Evolutionary conservation across 2,113 vertebrate species (phyloP), one percentile per base, ranked within the genome.

Genomic region (Marmota monax): DNA sequence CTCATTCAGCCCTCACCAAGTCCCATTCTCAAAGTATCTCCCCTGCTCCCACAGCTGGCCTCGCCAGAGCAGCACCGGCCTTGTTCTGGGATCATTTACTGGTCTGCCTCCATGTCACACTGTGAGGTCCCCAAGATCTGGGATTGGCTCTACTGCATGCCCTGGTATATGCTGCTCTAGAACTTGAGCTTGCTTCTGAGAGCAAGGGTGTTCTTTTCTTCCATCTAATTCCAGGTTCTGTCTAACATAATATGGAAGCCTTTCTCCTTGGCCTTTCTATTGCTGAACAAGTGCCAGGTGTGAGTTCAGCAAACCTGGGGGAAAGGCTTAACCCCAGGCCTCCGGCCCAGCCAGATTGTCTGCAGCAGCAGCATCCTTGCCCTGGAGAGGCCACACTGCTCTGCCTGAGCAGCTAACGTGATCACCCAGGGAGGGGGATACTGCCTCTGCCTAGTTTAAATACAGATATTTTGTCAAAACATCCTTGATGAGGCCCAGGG

Each of bases 391-490:
- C 34, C 82, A 13, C 25, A 1, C 16, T 5, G 63, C 70, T 92
- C 5, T 20, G 0, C 20, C 39, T 0, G 2, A 22, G n/a, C 29
- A 7, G 10, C 34, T 32, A 29, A 7, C 4, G 4, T 5, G n/a
- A 34, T 14, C 39, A 70, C 39, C 0, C 1, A 0, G 17, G 6
- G 29, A 0, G 1, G 2, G 17, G 14, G 61, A 23, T 27, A 23
- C 23, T 63, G 42, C 5, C 77, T 13, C 18, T 78, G 34, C 20
- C 70, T 42, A 34, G 20, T 48, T 22, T 22, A 23, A 76, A n/a
- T 58, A 77, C 73, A 92, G 42, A 63, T 12, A 56, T n/a, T 51
- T 69, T 86, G 37, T 70, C 17, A 67, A 18, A 85, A 76, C 45
- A 17, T 61, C 77, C 84, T 72, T 80, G 76, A 84, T 9, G 27